Evolutionary conservation across 2,113 vertebrate genomes (phyloP).

Genomic region (Catharus minimus): DNA sequence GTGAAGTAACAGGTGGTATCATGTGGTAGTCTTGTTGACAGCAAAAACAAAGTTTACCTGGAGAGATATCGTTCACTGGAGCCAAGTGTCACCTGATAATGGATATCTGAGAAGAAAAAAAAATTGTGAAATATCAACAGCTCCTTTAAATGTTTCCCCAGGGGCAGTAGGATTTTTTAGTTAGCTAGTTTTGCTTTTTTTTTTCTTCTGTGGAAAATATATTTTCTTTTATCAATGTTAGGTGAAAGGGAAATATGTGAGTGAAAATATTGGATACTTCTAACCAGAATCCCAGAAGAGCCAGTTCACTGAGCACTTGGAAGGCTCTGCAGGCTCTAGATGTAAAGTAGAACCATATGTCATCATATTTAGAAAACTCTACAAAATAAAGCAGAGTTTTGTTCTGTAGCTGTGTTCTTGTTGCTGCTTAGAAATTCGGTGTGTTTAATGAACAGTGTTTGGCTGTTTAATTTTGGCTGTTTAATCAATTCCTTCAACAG

Average conservation of each 20-base stretch:
- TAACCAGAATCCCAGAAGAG: neutral
- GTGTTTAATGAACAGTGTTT: neutral
- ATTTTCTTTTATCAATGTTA: neutral
- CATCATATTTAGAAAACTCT: conserved; percentile 21
- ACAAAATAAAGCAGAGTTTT: neutral
- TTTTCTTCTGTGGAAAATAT: neutral
- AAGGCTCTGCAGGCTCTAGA: neutral
- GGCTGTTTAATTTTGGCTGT: neutral
- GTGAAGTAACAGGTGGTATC: neutral
- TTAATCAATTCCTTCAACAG: neutral
- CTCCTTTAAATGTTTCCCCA: neutral
- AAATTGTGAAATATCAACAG: neutral
- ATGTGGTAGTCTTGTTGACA: neutral
- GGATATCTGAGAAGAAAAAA: neutral
- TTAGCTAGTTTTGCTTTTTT: neutral
- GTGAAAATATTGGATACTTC: neutral
- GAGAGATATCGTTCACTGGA: neutral
- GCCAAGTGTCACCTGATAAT: neutral
- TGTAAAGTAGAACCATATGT: conserved; percentile 1
- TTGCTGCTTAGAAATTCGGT: neutral
- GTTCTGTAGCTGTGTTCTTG: neutral
- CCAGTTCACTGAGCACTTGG: neutral
- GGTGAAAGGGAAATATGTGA: neutral
- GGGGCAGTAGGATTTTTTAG: neutral
- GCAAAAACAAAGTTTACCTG: neutral